phyloP scores from a whole-genome alignment of 2,797 vertebrate species.

The Limnodromus scolopaceus region DNA sequence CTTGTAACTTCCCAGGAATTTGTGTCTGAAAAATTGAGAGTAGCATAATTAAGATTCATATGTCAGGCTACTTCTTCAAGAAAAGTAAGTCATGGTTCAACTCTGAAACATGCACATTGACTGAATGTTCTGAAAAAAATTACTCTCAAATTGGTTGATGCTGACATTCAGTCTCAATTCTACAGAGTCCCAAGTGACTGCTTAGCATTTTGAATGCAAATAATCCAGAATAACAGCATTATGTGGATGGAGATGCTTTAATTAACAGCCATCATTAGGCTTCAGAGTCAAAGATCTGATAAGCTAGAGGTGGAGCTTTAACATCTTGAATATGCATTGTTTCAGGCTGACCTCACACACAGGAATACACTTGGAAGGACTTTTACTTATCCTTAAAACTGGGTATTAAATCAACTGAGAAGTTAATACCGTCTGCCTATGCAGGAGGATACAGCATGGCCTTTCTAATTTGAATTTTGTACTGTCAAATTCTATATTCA shows the following conservation, averaged over 20 bases:
- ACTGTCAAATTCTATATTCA: neutral
- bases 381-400: neutral
- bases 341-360: neutral
- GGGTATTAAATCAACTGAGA: neutral
- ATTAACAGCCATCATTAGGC: neutral
- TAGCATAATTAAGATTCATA: neutral
- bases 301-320: neutral
- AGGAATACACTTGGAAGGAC: neutral
- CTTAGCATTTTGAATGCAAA: neutral
- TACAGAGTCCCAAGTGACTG: neutral
- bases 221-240: neutral
- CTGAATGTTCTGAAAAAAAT: neutral
- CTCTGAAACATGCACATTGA: neutral
- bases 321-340: rapidly evolving
- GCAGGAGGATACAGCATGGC: neutral
- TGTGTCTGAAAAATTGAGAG: neutral
- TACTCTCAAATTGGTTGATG: neutral
- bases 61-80: neutral
- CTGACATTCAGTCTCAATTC: neutral
- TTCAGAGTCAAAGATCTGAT: neutral
- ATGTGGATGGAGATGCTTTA: neutral
- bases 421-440: neutral
- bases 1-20: conserved; percentile 49
- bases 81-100: neutral
- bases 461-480: rapidly evolving